Conservation (phyloP, 2,888 invertebrate genomes). For the Mechanitis mazaeus region DNA sequence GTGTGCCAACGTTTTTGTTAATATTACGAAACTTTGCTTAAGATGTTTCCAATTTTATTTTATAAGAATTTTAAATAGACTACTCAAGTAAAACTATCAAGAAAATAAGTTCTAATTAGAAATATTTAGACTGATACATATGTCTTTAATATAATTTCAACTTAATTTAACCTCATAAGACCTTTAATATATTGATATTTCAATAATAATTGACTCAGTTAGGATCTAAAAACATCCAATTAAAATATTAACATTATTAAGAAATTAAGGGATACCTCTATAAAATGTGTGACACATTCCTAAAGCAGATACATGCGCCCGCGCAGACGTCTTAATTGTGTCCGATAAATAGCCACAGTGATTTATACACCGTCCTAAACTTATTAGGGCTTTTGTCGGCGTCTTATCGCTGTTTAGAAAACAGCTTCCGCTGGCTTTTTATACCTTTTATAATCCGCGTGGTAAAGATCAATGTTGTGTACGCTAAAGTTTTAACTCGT, state of each 20-base stretch:
- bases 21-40: too few species aligned
- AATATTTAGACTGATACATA: too few species aligned
- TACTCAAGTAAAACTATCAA: too few species aligned
- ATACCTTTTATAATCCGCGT: conserved; percentile 37
- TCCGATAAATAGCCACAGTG: conserved; percentile 60
- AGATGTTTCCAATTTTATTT: too few species aligned
- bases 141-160: too few species aligned
- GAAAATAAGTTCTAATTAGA: too few species aligned
- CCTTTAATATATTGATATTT: not conserved
- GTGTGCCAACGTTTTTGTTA: not conserved
- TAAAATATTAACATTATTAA: conserved; percentile 10
- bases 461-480: conserved; percentile 29
- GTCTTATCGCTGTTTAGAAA: conserved; percentile 52
- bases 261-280: conserved; percentile 20
- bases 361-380: conserved; percentile 67
- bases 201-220: not conserved
- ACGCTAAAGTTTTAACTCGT: conserved; percentile 8
- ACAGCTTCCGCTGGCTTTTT: conserved; percentile 58
- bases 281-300: conserved; percentile 38
- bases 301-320: conserved; percentile 29
- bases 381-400: conserved; percentile 70
- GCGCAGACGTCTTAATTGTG: conserved; percentile 68
- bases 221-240: conserved; percentile 3
- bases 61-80: too few species aligned
- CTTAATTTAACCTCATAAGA: too few species aligned